Percentiles rank a stretch among this genome's conserved stretches.
These are phyloP conservation scores for Gobio occitaniae DNA, from an alignment of 2,797 vertebrate species.

Conservation along the genomic window DNA sequence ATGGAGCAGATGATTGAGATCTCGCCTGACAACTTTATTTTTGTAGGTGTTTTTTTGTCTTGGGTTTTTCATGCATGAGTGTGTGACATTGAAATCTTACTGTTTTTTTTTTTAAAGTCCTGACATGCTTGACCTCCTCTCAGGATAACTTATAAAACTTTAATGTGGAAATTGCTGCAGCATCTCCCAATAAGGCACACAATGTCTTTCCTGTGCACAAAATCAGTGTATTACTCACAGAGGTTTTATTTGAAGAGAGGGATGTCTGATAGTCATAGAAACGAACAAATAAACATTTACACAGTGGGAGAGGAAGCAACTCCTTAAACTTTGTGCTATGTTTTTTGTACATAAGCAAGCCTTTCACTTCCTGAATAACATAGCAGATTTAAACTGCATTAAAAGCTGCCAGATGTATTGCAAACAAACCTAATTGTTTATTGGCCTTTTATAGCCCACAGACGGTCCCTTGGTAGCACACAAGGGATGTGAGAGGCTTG, in stretches of 20 bases:
- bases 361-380: background rate
- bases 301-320: background rate
- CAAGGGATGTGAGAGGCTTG: background rate
- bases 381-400: background rate
- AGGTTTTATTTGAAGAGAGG: slow-evolving; percentile 5
- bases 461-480: background rate
- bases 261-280: slow-evolving; percentile 8
- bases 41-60: slow-evolving; percentile 4
- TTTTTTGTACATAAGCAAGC: background rate
- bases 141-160: background rate
- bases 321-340: slow-evolving; percentile 8
- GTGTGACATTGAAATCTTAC: background rate
- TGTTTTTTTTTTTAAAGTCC: background rate
- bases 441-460: background rate
- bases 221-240: background rate
- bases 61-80: slow-evolving; percentile 11
- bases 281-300: background rate
- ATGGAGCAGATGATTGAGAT: slow-evolving; percentile 27
- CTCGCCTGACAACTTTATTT: slow-evolving; percentile 20
- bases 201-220: background rate
- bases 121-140: slow-evolving; percentile 11
- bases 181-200: background rate
- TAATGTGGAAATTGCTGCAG: slow-evolving; percentile 10
- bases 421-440: background rate
- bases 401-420: background rate